A percentile compares a stretch with the other conserved stretches of the same genome.
These are phyloP conservation scores for Bambusicola thoracicus DNA, from an alignment of 2,113 vertebrate genomes.

Conservation along the genomic window DNA sequence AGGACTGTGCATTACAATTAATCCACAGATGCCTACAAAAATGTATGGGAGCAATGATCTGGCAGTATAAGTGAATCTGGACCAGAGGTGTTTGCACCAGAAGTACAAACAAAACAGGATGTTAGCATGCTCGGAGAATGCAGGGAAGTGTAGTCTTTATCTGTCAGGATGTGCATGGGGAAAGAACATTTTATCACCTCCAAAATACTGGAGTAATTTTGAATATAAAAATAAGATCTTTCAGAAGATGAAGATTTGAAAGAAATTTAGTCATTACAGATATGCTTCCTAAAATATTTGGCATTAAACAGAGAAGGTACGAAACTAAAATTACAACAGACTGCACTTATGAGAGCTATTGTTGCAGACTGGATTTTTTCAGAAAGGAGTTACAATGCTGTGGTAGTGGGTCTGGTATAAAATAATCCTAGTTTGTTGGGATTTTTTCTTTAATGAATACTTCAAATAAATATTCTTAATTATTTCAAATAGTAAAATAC, in stretches of 20 bases:
- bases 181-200: neutral
- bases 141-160: neutral
- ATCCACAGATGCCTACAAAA: neutral
- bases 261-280: neutral
- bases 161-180: neutral
- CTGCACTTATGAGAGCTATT: neutral
- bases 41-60: neutral
- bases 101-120: neutral
- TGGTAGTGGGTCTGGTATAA: neutral
- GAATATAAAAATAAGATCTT: neutral
- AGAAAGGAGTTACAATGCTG: neutral
- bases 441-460: neutral
- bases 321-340: neutral
- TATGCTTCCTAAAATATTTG: neutral
- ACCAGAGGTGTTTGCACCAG: neutral
- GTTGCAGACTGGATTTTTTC: neutral
- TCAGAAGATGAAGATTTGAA: neutral
- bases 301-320: neutral
- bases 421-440: neutral
- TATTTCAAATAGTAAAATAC: neutral
- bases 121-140: neutral
- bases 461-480: neutral
- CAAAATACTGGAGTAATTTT: neutral
- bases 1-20: neutral
- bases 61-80: neutral